Evolutionary conservation across 1,140 invertebrate genomes (phyloP).

Genomic region (Drosophila gunungcola): DNA sequence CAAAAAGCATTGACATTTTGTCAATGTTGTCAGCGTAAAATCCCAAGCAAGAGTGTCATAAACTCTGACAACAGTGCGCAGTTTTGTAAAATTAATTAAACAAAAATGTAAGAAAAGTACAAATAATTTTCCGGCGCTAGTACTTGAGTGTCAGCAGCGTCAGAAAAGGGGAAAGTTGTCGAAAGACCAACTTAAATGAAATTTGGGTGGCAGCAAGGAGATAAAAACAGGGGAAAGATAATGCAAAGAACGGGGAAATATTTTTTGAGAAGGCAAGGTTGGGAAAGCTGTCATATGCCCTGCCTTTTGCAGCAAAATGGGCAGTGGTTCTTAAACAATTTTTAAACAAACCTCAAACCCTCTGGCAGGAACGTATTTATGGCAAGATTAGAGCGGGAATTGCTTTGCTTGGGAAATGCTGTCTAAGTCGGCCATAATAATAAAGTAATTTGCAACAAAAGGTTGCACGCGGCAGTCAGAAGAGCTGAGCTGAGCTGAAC

Average conservation of each 20-base stretch:
- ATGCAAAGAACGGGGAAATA: conserved; percentile 4
- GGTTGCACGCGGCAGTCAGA: conserved; percentile 28
- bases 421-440: conserved; percentile 59
- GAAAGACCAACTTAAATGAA: conserved; percentile 78
- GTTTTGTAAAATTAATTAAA: conserved; percentile 79
- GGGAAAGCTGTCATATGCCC: conserved; percentile 18
- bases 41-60: conserved; percentile 75
- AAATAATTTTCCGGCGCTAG: conserved; percentile 75
- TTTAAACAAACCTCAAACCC: conserved; percentile 22
- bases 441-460: conserved; percentile 76
- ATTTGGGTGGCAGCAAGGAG: conserved; percentile 39
- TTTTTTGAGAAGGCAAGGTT: not conserved
- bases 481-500: conserved; percentile 6
- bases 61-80: conserved; percentile 69
- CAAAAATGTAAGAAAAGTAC: conserved; percentile 79
- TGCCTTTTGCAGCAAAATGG: conserved; percentile 8
- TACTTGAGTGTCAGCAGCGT: conserved; percentile 47
- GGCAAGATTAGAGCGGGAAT: conserved; percentile 44
- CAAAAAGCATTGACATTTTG: conserved; percentile 70
- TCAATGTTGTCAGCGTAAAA: conserved; percentile 81
- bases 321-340: conserved; percentile 32
- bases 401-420: conserved; percentile 5
- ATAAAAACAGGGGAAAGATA: conserved; percentile 13
- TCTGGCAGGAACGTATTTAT: conserved; percentile 36
- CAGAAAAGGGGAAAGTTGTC: conserved; percentile 2